Conservation (phyloP, 2,888 invertebrate species). For the Elegia similella region DNA sequence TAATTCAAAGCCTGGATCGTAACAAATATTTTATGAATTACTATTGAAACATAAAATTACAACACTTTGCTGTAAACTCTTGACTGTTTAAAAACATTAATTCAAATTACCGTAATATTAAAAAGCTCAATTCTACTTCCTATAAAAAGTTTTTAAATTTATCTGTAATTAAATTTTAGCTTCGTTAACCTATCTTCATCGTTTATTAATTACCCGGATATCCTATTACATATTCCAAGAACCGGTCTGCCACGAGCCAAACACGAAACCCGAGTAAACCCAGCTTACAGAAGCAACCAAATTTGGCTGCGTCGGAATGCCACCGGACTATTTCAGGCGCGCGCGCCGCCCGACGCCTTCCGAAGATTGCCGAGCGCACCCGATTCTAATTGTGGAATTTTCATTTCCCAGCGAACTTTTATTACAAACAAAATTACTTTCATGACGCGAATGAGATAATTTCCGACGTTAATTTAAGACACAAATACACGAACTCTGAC, state of each 20-base stretch:
- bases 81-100: neutral
- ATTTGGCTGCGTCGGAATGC: constrained; percentile 77
- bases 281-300: constrained; percentile 72
- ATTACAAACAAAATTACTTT: constrained; percentile 42
- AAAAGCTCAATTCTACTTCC: neutral
- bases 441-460: constrained; percentile 21
- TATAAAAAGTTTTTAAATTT: neutral
- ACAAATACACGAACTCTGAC: neutral
- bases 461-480: neutral
- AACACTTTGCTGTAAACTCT: neutral
- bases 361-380: constrained; percentile 55
- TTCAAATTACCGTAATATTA: neutral
- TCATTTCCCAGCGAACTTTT: constrained; percentile 45
- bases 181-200: neutral
- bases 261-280: constrained; percentile 61
- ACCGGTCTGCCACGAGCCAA: constrained; percentile 37
- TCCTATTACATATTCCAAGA: constrained; percentile 19
- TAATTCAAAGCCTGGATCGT: too few species aligned
- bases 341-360: constrained; percentile 49
- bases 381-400: constrained; percentile 66
- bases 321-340: constrained; percentile 72
- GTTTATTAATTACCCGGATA: neutral
- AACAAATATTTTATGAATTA: too few species aligned
- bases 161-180: neutral
- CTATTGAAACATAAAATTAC: too few species aligned